A percentile compares a stretch with the other conserved stretches of the same genome.
These are phyloP conservation scores for Phrynosoma blainvillii DNA, from an alignment of 2,113 vertebrate species.

Conservation along the genomic window DNA sequence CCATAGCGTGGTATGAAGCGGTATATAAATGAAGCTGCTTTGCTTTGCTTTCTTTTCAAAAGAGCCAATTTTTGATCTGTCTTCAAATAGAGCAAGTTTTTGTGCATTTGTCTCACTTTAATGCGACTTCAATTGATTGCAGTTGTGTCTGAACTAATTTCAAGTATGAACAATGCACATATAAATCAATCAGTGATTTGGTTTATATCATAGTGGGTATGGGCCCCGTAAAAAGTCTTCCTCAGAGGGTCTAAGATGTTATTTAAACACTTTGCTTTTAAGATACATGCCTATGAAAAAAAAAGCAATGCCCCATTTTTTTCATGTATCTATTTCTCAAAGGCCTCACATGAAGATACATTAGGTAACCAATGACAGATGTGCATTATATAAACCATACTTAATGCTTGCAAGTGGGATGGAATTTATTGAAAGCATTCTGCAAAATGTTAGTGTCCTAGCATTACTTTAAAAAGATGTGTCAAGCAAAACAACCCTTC, in stretches of 20 bases:
- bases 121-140: too few relatives aligned
- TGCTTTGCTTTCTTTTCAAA: too few relatives aligned
- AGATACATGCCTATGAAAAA: background rate
- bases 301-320: background rate
- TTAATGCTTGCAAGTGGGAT: background rate
- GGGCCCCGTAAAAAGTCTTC: background rate
- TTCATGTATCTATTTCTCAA: constrained; percentile 16
- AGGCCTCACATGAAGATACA: background rate
- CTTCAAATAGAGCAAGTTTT: too few relatives aligned
- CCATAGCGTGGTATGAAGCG: too few relatives aligned
- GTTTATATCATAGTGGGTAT: too few relatives aligned
- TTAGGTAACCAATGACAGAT: background rate
- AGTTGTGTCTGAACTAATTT: too few relatives aligned
- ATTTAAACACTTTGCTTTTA: constrained; percentile 20
- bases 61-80: too few relatives aligned
- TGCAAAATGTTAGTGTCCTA: background rate
- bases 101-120: too few relatives aligned
- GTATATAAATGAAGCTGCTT: too few relatives aligned
- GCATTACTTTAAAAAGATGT: accelerated
- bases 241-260: constrained; percentile 22
- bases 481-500: background rate
- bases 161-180: too few relatives aligned
- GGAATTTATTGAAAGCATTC: background rate
- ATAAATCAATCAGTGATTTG: too few relatives aligned
- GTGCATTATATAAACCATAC: background rate